phyloP scores from a whole-genome alignment of 2,113 vertebrate genomes.

The Aspidoscelis tigris region DNA sequence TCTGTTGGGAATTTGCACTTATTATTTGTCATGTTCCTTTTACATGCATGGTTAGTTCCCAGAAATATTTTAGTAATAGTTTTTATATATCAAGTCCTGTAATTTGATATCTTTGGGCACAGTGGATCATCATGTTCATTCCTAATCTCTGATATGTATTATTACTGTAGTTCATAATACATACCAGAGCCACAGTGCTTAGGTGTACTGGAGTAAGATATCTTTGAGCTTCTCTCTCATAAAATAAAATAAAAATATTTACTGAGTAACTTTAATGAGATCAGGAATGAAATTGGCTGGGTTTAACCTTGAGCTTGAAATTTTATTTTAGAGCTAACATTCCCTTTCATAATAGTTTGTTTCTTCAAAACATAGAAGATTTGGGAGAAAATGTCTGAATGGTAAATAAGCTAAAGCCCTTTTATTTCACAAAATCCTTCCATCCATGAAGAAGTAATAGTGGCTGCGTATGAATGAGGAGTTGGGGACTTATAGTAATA shows the following conservation, averaged over 20 bases:
- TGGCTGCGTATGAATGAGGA: too few species aligned
- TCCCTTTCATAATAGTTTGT: not conserved
- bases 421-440: too few species aligned
- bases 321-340: not conserved
- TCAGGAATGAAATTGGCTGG: not conserved
- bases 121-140: not conserved
- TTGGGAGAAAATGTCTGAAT: not conserved
- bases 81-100: not conserved
- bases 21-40: not conserved
- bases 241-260: conserved; percentile 15
- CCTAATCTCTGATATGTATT: not conserved
- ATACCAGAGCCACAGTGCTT: not conserved
- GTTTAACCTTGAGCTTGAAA: not conserved
- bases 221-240: not conserved
- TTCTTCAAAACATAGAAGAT: not conserved
- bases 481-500: too few species aligned
- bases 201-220: not conserved
- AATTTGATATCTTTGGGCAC: not conserved
- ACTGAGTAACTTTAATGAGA: not conserved
- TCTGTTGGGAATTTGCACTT: not conserved
- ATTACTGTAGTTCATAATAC: not conserved
- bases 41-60: not conserved
- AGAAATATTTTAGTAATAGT: not conserved
- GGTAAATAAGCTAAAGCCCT: too few species aligned
- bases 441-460: too few species aligned